Evolutionary conservation across 1,140 invertebrate genomes (phyloP).

Genomic region (Mycetomoellerius zeteki): DNA sequence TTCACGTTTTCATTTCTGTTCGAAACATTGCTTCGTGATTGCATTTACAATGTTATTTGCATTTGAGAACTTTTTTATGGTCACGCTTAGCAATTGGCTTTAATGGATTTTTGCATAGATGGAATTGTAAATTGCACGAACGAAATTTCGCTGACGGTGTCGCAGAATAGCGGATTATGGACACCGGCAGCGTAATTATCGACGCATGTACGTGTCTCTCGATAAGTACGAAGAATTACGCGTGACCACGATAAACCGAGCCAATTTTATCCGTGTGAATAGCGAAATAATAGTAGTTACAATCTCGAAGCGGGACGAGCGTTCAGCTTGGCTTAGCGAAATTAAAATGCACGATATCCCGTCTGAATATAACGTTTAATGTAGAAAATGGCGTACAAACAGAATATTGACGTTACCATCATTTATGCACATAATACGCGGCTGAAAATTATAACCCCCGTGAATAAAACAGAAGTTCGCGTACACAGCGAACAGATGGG

Average conservation of each 20-base stretch:
- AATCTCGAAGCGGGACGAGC: not conserved
- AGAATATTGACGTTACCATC: not conserved
- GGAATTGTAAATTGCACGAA: constrained; percentile 14
- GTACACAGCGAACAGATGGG: not conserved
- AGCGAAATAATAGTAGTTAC: constrained; percentile 1
- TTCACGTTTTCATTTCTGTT: not conserved
- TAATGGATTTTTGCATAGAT: not conserved
- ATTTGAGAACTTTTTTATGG: constrained; percentile 9
- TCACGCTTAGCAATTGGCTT: not conserved
- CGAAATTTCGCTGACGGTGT: not conserved
- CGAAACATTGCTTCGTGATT: constrained; percentile 4
- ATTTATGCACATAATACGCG: not conserved
- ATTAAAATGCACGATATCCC: constrained; percentile 30
- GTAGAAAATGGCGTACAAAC: not conserved
- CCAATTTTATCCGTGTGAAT: constrained; percentile 33
- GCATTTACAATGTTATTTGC: not conserved
- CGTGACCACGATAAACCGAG: constrained; percentile 9
- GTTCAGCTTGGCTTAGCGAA: not conserved
- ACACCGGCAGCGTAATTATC: constrained; percentile 14
- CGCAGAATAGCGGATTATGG: constrained; percentile 23
- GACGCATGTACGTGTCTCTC: not conserved
- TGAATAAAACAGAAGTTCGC: not conserved
- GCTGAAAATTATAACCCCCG: not conserved
- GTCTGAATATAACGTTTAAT: not conserved
- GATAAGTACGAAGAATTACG: constrained; percentile 10